Evolutionary conservation across 2,888 invertebrate genomes (phyloP), one percentile per base, ranked within the genome.

Genomic region (Apodemia zela): DNA sequence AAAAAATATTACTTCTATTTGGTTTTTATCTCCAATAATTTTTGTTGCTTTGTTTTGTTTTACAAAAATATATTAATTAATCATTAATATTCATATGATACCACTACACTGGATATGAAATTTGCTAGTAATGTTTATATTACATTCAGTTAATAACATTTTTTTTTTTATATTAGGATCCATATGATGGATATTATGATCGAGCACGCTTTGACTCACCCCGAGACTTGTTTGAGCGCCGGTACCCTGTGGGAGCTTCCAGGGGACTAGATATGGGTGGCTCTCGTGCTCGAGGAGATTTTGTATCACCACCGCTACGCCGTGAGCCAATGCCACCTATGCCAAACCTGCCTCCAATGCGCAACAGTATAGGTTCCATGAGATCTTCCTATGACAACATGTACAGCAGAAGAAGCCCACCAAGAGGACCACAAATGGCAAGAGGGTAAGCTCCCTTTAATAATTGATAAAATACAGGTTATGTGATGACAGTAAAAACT

Each of bases 381-480:
- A 93, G 95, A 90, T 94, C 92, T 87, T 94, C 90, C 66, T 94
- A 96, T 82, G 96, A 96, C 84, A 93, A 94, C 73, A 96, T 97
- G 95, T 97, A 96, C 89, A 97, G 96, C 85, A 93, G 97, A 71
- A 93, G 97, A 75, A 96, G 96, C 72, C 96, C 97, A 73, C 95
- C 96, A 66, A 82, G 88, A 71, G 91, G 90, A 75, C 91, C 92
- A 57, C 92, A 92, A 78, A 88, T 92, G 86, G 89, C 92, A 73
- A 81, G 92, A 79, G 92, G 92, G 91, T 92, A 82, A 84, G 85
- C 78, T 73, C 17, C 38, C 13, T 61, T 35, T 45, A 15, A 15
- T 15, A 5, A 58, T 60, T 51, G 33, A 18, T n/a, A 45, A 3
- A 38, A 38, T 13, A 13, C 5, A 38, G 38, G 13, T 11, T 7